Evolutionary conservation across 1,140 invertebrate genomes (phyloP).

Genomic region (Callitettix versicolor): DNA sequence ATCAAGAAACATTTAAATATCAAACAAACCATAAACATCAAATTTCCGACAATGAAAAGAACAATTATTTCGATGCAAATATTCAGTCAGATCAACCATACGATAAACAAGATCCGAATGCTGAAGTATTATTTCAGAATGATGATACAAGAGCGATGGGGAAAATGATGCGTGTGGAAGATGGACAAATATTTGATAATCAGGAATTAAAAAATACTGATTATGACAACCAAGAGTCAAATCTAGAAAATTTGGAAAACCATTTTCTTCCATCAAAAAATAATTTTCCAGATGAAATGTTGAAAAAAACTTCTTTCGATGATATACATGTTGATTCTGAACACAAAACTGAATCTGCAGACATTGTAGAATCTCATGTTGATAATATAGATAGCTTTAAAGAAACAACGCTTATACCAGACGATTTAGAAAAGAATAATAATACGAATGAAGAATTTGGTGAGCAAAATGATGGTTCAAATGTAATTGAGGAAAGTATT

Average conservation of each 20-base stretch:
- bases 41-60: background rate
- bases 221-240: too few relatives aligned
- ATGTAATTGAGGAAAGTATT: background rate
- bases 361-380: too few relatives aligned
- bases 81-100: conserved; percentile 3
- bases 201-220: background rate
- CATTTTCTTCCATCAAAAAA: too few relatives aligned
- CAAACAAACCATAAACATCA: conserved; percentile 7
- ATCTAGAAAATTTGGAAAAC: too few relatives aligned
- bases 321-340: too few relatives aligned
- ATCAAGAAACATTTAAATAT: background rate
- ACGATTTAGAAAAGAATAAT: background rate
- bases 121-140: conserved; percentile 14
- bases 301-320: too few relatives aligned
- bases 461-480: background rate
- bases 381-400: too few relatives aligned
- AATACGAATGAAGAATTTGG: background rate
- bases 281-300: too few relatives aligned
- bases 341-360: too few relatives aligned
- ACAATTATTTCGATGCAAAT: background rate
- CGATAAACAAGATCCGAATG: background rate
- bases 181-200: background rate
- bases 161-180: conserved; percentile 14
- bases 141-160: conserved; percentile 13
- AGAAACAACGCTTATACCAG: background rate